Evolutionary conservation across 2,113 vertebrate species (phyloP).

Genomic region (Hippoglossus stenolepis): DNA sequence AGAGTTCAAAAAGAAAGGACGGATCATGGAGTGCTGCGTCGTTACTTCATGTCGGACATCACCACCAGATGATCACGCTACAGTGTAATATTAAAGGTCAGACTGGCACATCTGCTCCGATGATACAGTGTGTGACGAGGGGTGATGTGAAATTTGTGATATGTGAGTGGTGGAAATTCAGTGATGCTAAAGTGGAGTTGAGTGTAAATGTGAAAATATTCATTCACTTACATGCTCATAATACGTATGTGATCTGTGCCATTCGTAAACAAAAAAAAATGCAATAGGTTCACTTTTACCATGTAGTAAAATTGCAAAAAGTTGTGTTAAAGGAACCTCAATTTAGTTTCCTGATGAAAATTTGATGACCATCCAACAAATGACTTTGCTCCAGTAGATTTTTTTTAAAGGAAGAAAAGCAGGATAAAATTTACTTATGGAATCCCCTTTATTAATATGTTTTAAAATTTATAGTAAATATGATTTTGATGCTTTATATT

Average conservation of each 20-base stretch:
- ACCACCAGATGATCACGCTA: conserved; percentile 12
- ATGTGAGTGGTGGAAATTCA: background rate
- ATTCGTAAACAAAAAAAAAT: background rate
- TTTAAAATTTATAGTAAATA: too few relatives aligned
- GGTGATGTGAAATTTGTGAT: background rate
- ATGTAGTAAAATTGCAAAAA: background rate
- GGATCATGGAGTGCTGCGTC: conserved; percentile 24
- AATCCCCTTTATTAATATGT: background rate
- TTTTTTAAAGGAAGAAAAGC: background rate
- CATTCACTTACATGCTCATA: background rate
- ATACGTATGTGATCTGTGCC: background rate
- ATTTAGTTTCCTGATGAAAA: background rate
- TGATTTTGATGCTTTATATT: background rate
- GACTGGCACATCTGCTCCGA: conserved; percentile 23
- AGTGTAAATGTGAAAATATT: conserved; percentile 17
- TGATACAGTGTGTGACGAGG: background rate
- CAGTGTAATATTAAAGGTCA: conserved; percentile 16
- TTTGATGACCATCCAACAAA: background rate
- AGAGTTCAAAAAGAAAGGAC: conserved; percentile 47
- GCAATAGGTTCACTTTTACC: conserved; percentile 10
- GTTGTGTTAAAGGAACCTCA: background rate
- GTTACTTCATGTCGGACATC: conserved; percentile 31
- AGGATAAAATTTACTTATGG: too few relatives aligned
- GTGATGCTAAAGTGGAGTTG: background rate
- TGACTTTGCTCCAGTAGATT: background rate